phyloP scores from a whole-genome alignment of 2,888 invertebrate genomes.

The Bellardia pandia region DNA sequence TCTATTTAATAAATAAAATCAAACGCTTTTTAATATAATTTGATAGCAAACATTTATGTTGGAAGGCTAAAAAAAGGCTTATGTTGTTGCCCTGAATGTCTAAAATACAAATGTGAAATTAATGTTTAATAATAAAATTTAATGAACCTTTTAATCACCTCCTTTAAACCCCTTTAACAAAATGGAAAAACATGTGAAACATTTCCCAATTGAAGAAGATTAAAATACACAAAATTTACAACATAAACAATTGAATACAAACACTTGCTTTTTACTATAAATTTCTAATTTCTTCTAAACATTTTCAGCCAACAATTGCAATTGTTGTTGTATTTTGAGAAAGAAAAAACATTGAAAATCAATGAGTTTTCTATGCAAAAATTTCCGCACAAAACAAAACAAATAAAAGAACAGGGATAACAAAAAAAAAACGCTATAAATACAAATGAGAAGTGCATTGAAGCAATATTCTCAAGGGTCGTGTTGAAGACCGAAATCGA shows the following conservation, averaged over 20 bases:
- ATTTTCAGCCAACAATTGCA: slow-evolving; percentile 32
- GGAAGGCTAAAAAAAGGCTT: background rate
- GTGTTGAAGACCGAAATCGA: slow-evolving; percentile 47
- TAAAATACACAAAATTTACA: slow-evolving; percentile 1
- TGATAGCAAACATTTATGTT: too few relatives aligned
- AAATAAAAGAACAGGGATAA: background rate
- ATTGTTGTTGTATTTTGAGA: background rate
- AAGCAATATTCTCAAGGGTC: slow-evolving; percentile 71
- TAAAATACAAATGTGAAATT: background rate
- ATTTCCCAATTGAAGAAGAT: slow-evolving; percentile 11
- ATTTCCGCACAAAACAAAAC: slow-evolving; percentile 4
- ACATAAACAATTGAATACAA: slow-evolving; percentile 3
- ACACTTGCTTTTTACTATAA: slow-evolving; percentile 55
- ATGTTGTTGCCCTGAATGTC: background rate
- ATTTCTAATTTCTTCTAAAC: slow-evolving; percentile 38
- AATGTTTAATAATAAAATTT: slow-evolving; percentile 37
- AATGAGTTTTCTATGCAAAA: slow-evolving; percentile 67
- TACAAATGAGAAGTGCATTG: slow-evolving; percentile 66
- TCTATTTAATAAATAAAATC: too few relatives aligned
- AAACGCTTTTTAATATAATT: too few relatives aligned
- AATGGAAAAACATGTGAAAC: slow-evolving; percentile 17
- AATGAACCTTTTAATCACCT: slow-evolving; percentile 57
- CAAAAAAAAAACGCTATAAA: slow-evolving; percentile 17
- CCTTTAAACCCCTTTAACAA: background rate
- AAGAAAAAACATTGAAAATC: slow-evolving; percentile 21